A percentile compares a stretch with the other conserved stretches of the same genome.
phyloP scores from a whole-genome alignment of 2,113 vertebrate genomes.

The Potamarius usumacintae region DNA sequence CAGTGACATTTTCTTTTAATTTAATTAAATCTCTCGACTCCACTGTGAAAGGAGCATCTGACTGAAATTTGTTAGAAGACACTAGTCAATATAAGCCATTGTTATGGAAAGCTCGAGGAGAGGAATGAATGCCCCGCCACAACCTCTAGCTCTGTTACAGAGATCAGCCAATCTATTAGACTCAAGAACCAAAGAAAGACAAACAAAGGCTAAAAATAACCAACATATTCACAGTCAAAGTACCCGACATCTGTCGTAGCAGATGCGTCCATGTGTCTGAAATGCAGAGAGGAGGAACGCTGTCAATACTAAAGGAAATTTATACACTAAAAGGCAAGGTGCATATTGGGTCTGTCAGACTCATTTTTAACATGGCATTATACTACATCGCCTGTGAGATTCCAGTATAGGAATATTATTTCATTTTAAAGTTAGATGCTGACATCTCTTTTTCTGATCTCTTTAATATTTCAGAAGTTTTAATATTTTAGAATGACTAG shows the following conservation, averaged over 20 bases:
- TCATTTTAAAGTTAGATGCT: not conserved
- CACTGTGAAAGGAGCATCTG: not conserved
- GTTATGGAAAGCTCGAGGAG: constrained; percentile 41
- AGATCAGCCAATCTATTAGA: constrained; percentile 20
- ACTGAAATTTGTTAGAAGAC: constrained; percentile 20
- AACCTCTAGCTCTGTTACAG: constrained; percentile 26
- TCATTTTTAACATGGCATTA: not conserved
- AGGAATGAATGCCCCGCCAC: constrained; percentile 13
- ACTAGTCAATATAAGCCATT: constrained; percentile 27
- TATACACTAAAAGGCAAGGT: not conserved
- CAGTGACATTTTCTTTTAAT: constrained; percentile 2
- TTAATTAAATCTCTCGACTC: constrained; percentile 12
- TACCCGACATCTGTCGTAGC: constrained; percentile 2
- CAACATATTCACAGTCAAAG: constrained; percentile 7
- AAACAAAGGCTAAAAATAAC: constrained; percentile 15
- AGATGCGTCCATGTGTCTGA: constrained; percentile 27
- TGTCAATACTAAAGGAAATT: not conserved
- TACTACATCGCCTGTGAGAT: not conserved
- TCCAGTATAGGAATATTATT: not conserved
- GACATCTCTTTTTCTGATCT: not conserved
- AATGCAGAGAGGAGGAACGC: not conserved
- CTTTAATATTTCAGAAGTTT: constrained; percentile 8
- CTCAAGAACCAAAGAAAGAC: constrained; percentile 25
- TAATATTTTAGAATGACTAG: not conserved
- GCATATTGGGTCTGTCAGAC: not conserved